Base-by-base conservation (phyloP, 2,113 vertebrate species). In the Laticauda laticaudata region DNA sequence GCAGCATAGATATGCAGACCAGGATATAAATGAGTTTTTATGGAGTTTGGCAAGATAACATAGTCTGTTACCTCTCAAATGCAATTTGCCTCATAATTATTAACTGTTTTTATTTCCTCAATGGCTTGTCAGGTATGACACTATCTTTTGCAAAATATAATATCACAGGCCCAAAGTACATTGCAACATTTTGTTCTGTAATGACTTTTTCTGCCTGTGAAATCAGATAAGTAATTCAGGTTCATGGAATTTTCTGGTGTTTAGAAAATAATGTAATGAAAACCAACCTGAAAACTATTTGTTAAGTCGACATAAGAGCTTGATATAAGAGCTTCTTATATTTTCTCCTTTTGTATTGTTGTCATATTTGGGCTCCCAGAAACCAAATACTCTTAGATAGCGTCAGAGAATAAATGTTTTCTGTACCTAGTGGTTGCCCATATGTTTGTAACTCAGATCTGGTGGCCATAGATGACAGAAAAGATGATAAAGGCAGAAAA, bases 161-260 rank as follows among this genome's bases (percentile, higher is more conserved):
- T 87, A 92, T 45, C 34, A 45, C 45, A 57, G 55, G 88, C 3
- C 26, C 86, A 95, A 94, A 95, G 86, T 24, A 39, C 21, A 93
- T 11, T 23, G 93, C 90, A 86, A 61, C 48, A 9, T 51, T 24
- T 0, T 57, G 93, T 92, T 90, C 15, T 81, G 92, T 5, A 86
- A 39, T 92, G n/a, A 0, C 0, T 2, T 23, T 90, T 57, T 94
- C 86, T n/a, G 8, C 21, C 56, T 86, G 14, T n/a, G 43, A 61
- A 87, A 85, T 87, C 85, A 88, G 15, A 56, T 87, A 34, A 87
- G 91, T 24, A 90, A 54, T 53, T 45, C 9, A 53, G 23, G 53
- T 45, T 75, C 81, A 57, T 34, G 29, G 5, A 11, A 14, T 61
- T 15, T 48, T 87, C 43, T 91, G 61, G 15, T 23, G 1, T n/a